Evolutionary conservation across 2,888 invertebrate genomes (phyloP).

Genomic region (Aleiodes leptofemur): DNA sequence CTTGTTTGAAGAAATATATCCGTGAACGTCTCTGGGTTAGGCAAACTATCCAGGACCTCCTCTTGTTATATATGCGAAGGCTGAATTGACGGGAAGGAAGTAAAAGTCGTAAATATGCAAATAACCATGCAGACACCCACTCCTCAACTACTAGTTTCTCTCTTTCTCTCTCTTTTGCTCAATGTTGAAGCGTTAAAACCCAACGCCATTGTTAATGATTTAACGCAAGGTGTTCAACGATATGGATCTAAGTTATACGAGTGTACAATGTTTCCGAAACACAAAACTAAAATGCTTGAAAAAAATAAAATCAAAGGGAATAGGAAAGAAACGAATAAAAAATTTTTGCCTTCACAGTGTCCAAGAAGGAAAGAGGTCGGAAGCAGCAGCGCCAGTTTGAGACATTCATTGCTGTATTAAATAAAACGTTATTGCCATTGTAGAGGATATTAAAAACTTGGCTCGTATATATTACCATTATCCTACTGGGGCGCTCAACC

Average conservation of each 20-base stretch:
- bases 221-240: constrained; percentile 31
- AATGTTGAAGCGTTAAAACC: constrained; percentile 44
- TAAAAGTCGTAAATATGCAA: constrained; percentile 57
- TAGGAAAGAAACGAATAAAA: constrained; percentile 22
- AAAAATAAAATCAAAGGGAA: constrained; percentile 32
- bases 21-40: too few relatives aligned
- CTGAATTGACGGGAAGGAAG: constrained; percentile 40
- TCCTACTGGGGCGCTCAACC: constrained; percentile 24
- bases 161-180: neutral
- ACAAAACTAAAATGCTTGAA: constrained; percentile 13
- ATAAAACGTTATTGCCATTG: constrained; percentile 53
- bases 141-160: constrained; percentile 10
- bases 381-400: constrained; percentile 41
- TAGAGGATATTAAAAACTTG: constrained; percentile 54
- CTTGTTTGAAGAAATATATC: constrained; percentile 34
- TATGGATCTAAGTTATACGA: constrained; percentile 17
- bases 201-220: constrained; percentile 49
- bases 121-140: constrained; percentile 43
- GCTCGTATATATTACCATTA: constrained; percentile 40
- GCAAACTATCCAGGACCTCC: too few relatives aligned
- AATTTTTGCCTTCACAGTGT: constrained; percentile 19
- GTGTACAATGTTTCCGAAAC: constrained; percentile 23
- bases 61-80: constrained; percentile 11
- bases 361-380: constrained; percentile 38
- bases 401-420: constrained; percentile 52